Conservation (phyloP, 2,888 invertebrate species). For the Labia minor region DNA sequence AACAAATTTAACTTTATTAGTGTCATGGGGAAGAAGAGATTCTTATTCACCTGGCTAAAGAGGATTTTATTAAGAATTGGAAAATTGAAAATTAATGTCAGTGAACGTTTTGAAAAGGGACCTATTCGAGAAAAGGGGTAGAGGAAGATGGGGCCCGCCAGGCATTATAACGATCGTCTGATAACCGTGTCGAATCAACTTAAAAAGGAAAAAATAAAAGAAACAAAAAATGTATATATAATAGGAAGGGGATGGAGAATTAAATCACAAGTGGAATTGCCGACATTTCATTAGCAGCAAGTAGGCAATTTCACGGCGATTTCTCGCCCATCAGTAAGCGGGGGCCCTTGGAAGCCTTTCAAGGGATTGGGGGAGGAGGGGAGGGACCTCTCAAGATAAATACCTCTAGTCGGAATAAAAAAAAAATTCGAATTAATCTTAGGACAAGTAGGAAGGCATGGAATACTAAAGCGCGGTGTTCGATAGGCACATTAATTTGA, state of each 20-base stretch:
- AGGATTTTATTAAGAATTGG: neutral
- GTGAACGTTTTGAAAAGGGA: neutral
- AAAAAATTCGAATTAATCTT: too few relatives aligned
- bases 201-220: conserved; percentile 3
- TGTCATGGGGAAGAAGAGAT: neutral
- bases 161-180: conserved; percentile 3
- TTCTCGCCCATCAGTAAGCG: neutral
- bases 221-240: neutral
- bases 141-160: neutral
- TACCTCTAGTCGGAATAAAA: too few relatives aligned
- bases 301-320: conserved; percentile 13
- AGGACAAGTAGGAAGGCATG: too few relatives aligned
- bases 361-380: too few relatives aligned
- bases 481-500: too few relatives aligned
- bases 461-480: too few relatives aligned
- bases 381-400: too few relatives aligned
- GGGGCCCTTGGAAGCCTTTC: neutral
- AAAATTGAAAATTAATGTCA: conserved; percentile 13
- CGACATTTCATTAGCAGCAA: conserved; percentile 13
- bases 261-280: conserved; percentile 7
- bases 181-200: conserved; percentile 1
- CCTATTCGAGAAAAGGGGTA: neutral
- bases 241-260: neutral
- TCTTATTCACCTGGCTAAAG: neutral
- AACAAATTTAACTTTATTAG: neutral